A percentile compares a stretch with the other conserved stretches of the same genome.
These are phyloP conservation scores for Apantesis nais DNA, from an alignment of 2,888 invertebrate species.

Conservation along the genomic window DNA sequence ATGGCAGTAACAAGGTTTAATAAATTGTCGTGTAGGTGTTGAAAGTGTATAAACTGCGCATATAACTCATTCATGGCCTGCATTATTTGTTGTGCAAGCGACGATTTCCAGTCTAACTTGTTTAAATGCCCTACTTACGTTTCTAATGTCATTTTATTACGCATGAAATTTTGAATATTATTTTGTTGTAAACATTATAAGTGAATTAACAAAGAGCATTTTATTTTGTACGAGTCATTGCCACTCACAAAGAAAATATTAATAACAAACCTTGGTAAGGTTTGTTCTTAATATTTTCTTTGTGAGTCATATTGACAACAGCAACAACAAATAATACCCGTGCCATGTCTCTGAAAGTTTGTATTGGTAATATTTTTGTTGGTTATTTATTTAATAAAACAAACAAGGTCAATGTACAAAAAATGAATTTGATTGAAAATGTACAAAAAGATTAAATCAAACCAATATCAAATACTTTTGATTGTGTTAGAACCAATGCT, in stretches of 20 bases:
- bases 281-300: conserved; percentile 19
- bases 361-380: conserved; percentile 3
- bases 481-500: background rate
- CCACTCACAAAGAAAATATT: too few species aligned
- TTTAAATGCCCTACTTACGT: conserved; percentile 40
- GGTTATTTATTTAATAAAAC: background rate
- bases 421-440: background rate
- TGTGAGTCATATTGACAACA: conserved; percentile 24
- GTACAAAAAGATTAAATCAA: background rate
- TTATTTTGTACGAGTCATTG: conserved; percentile 15
- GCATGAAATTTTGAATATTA: background rate
- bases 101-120: conserved; percentile 49
- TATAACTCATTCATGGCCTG: conserved; percentile 38
- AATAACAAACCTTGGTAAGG: too few species aligned
- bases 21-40: conserved; percentile 41
- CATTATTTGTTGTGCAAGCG: conserved; percentile 53
- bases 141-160: conserved; percentile 14
- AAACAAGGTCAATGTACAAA: background rate
- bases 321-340: background rate
- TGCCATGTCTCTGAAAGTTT: conserved; percentile 20
- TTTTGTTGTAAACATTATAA: conserved; percentile 1
- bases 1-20: conserved; percentile 56
- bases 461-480: conserved; percentile 1
- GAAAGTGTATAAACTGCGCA: conserved; percentile 43
- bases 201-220: conserved; percentile 1